Base-by-base conservation (phyloP, 2,797 vertebrate genomes). In the Centropyge bicolor region DNA sequence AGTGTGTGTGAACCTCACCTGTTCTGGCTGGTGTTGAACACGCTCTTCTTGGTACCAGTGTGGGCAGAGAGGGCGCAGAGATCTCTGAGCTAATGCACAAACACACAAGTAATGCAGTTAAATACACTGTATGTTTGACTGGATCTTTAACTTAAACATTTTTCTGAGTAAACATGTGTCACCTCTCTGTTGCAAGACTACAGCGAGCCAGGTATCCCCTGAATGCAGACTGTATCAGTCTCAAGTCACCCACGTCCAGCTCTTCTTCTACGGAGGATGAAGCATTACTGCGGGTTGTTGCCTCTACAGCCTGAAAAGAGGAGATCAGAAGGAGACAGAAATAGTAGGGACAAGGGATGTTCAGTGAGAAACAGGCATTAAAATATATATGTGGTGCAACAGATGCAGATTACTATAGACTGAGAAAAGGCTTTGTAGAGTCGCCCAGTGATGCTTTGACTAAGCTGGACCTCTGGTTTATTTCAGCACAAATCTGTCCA, bases 161-260 rank as follows among this genome's bases (percentile, higher is more conserved):
- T 22, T 54, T 22, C 1, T 8, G 31, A 11, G 38, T 27, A 16
- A n/a, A 55, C 35, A 45, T 54, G n/a, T 78, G 14, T 93, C 79
- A 98, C 97, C 95, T 96, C 64, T 94, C 79, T 61, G 54, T 85
- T 57, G 86, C 70, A 51, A 82, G 83, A 24, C 64, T 70, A 74
- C 80, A 85, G 69, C 95, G 96, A 65, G 95, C 86, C 82, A 96
- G 85, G 85, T 98, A 96, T 76, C 96, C 97, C 86, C 97, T 95
- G 85, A 98, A 95, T 13, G 92, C 54, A 1, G 97, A 96, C 90
- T 98, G 98, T 63, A 98, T 89, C 72, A 93, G 61, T 0, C 81
- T 92, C 76, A 97, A 73, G 70, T 94, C 94, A 46, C 93, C 95
- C 14, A 84, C 85, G 56, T 90, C 91, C 40, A 82, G 38, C 57